Percentiles rank a stretch among this genome's conserved stretches.
phyloP scores from a whole-genome alignment of 2,888 invertebrate species.

The Tetragonula carbonaria region DNA sequence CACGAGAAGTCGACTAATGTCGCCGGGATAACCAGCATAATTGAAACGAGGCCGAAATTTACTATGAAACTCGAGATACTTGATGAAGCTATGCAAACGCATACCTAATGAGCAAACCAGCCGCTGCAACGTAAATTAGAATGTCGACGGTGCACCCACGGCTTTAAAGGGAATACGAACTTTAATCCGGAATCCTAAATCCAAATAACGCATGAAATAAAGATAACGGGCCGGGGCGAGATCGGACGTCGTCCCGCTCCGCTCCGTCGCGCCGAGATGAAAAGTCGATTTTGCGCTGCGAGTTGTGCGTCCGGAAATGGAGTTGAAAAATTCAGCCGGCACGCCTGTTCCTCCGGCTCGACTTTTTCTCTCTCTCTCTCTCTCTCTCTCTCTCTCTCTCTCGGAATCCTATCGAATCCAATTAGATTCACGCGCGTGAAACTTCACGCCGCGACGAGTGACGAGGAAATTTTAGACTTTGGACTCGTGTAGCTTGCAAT shows the following conservation, averaged over 20 bases:
- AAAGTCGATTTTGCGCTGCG: not conserved
- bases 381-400: too few relatives aligned
- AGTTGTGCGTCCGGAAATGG: not conserved
- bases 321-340: not conserved
- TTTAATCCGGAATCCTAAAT: constrained; percentile 37
- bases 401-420: too few relatives aligned
- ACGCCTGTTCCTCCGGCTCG: not conserved
- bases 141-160: constrained; percentile 29
- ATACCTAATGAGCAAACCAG: constrained; percentile 49
- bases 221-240: constrained; percentile 19
- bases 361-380: not conserved
- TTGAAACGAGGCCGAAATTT: constrained; percentile 39
- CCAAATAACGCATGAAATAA: constrained; percentile 44
- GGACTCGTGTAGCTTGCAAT: too few relatives aligned
- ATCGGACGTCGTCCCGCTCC: too few relatives aligned
- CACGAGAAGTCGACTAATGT: constrained; percentile 3
- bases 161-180: constrained; percentile 47
- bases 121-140: constrained; percentile 39
- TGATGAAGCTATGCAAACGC: constrained; percentile 47
- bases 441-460: too few relatives aligned
- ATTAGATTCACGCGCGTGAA: too few relatives aligned
- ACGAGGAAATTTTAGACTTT: too few relatives aligned
- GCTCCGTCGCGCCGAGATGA: too few relatives aligned
- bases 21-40: constrained; percentile 31
- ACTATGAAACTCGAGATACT: constrained; percentile 44